Percentiles rank a stretch among this genome's conserved stretches.
phyloP scores from a whole-genome alignment of 2,797 vertebrate genomes.

The Rhyacichthys aspro region DNA sequence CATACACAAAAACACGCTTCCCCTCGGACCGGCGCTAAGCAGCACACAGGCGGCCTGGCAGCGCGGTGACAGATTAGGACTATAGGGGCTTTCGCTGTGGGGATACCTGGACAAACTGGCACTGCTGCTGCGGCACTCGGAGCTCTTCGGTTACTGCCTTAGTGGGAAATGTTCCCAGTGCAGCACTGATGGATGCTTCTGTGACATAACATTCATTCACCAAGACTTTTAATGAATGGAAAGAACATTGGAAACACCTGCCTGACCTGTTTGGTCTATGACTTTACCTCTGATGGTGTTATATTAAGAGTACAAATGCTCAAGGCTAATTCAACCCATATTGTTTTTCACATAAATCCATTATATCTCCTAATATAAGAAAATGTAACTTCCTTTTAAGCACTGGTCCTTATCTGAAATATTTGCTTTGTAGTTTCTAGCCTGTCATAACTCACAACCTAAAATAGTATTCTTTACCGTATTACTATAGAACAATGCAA shows the following conservation, averaged over 20 bases:
- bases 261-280: neutral
- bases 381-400: neutral
- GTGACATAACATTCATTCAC: neutral
- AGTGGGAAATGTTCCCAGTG: constrained; percentile 11
- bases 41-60: constrained; percentile 71
- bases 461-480: neutral
- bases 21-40: constrained; percentile 37
- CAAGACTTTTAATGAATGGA: neutral
- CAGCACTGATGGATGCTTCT: constrained; percentile 1
- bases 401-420: neutral
- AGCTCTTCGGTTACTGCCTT: constrained; percentile 12
- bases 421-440: neutral
- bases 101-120: constrained; percentile 63
- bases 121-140: constrained; percentile 13
- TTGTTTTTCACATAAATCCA: constrained; percentile 5
- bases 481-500: neutral
- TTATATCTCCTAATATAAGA: neutral
- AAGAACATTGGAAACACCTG: constrained; percentile 22
- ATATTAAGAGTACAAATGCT: neutral
- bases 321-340: neutral
- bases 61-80: constrained; percentile 59
- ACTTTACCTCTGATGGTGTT: neutral
- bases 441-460: constrained; percentile 1
- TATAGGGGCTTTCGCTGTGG: constrained; percentile 39
- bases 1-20: constrained; percentile 87